Evolutionary conservation across 2,797 vertebrate genomes (phyloP), one percentile per base, ranked within the genome.

Genomic region (Lagocephalus sceleratus): DNA sequence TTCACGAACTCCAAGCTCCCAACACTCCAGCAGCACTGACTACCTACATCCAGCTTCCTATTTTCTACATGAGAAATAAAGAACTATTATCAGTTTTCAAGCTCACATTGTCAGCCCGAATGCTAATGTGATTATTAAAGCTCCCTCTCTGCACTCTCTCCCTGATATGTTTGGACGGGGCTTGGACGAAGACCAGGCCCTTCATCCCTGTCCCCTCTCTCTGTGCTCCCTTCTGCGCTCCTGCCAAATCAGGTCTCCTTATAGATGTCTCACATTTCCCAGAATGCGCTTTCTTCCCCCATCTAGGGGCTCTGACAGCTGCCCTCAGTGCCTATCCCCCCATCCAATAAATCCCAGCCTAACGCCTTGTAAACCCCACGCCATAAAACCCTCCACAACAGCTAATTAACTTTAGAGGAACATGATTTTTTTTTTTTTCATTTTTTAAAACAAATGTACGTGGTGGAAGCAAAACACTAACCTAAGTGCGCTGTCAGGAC

Each of bases 401-500:
- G 42, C 66, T 73, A 66, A 76, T 14, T 35, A 3, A 14, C 12
- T 35, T 35, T 35, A 5, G 10, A 35, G 32, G 32, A 14, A 35
- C 32, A 35, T 14, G 2, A 14, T 26, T 26, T 26, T 8, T 26
- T n/a, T 40, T n/a, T 40, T 5, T 40, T n/a, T 16, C 2, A 17
- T 41, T 41, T 17, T 76, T 57, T 50, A 5, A 16, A 15, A 47
- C 46, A 66, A 71, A 74, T 65, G 51, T 73, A 55, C 51, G 62
- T 63, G 57, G 62, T 64, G 52, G 49, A 57, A 49, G 47, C 73
- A 71, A 73, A 79, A 71, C 67, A 69, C 65, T 69, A 78, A 80
- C 69, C 64, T 73, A 61, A 75, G 71, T 76, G 60, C 59, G 74
- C 81, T 87, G 87, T 88, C 84, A 86, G 75, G 51, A 54, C 53